Evolutionary conservation across 2,888 invertebrate genomes (phyloP), one percentile per base, ranked within the genome.

Genomic region (Lycophotia porphyrea): DNA sequence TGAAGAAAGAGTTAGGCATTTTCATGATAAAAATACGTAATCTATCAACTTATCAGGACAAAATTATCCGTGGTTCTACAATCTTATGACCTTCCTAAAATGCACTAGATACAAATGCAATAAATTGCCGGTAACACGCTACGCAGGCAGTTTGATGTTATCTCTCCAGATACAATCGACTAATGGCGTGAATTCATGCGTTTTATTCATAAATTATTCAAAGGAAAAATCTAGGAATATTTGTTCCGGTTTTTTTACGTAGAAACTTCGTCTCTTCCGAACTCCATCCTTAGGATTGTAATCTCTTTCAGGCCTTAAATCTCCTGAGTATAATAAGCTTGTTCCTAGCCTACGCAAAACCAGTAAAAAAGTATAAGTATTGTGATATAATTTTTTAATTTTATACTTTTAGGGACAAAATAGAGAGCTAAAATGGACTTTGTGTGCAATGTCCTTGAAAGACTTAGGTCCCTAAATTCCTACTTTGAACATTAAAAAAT

Each of bases 21-120:
- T 70, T 66, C 15, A 49, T 69, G 65, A 69, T 76, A 60, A 75
- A 47, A 80, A 73, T 65, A 76, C 21, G 5, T 76, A 83, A 71
- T 58, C 71, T 55, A 70, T 83, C 64, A 71, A 44, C 68, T 71
- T 77, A 77, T 78, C 76, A 74, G 71, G 68, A 64, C 58, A 79
- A 42, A n/a, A 72, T 73, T 74, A 73, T 73, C 39, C 61, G 70
- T 74, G 63, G 60, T 73, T 66, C 34, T 75, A 66, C 60, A 76
- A 85, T 83, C 85, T 80, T 74, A 31, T 88, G 83, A 86, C 87
- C 86, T 87, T 88, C 84, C 82, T 72, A 76, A 84, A 85, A 82
- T 88, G 88, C 87, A 88, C 84, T 81, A 84, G 84, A 88, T 88
- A 85, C 84, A 75, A 79, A 82, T 85, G 88, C 88, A 87, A 83